Percentiles rank a stretch among this genome's conserved stretches.
Evolutionary conservation across 1,140 invertebrate genomes (phyloP).

Genomic region (Metopolophium dirhodum): DNA sequence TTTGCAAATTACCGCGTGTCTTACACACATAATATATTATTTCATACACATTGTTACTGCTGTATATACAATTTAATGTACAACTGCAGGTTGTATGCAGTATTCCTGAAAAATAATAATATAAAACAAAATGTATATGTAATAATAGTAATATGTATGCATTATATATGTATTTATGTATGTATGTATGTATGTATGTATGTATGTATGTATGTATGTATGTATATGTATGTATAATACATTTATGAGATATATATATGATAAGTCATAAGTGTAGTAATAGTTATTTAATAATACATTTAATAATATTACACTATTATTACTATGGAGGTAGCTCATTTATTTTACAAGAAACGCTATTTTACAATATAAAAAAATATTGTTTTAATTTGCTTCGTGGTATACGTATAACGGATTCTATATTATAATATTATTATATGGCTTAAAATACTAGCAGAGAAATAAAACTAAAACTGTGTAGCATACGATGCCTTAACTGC

Average conservation of each 20-base stretch:
- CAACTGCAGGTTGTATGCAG: neutral
- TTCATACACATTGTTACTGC: neutral
- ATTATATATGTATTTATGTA: too few species aligned
- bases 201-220: too few species aligned
- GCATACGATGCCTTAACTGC: neutral
- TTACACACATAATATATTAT: neutral
- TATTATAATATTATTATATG: neutral
- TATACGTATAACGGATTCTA: neutral
- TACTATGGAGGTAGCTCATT: neutral
- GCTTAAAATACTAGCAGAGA: neutral
- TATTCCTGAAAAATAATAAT: neutral
- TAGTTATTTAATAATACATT: neutral
- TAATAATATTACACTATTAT: neutral
- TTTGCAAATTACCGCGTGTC: neutral
- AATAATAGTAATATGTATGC: too few species aligned
- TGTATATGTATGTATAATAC: too few species aligned
- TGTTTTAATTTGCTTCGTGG: neutral
- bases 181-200: too few species aligned
- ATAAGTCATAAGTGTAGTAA: neutral
- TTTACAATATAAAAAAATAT: neutral
- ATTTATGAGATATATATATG: too few species aligned
- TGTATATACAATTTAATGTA: slow-evolving; percentile 2
- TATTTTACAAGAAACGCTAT: neutral
- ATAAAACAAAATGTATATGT: neutral
- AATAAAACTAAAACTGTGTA: neutral